Percentiles rank a stretch among this genome's conserved stretches.
Conservation (phyloP, 2,888 invertebrate species). For the Diaperis boleti region DNA sequence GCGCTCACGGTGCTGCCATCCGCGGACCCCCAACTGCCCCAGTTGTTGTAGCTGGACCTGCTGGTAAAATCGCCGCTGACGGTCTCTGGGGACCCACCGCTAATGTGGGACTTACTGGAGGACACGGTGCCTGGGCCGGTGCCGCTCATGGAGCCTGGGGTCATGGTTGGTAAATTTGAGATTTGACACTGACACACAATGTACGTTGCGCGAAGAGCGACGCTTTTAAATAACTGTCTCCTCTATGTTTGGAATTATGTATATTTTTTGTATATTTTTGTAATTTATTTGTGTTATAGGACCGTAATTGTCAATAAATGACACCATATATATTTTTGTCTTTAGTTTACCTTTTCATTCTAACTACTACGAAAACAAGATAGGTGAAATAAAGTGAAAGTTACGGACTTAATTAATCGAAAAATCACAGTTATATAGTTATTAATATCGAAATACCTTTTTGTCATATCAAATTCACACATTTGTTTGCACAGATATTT, state of each 20-base stretch:
- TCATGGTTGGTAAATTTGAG: neutral
- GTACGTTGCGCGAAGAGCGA: neutral
- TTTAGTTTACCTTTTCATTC: too few species aligned
- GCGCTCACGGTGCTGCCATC: constrained; percentile 56
- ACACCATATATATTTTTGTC: constrained; percentile 13
- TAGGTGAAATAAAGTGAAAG: too few species aligned
- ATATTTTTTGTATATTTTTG: constrained; percentile 33
- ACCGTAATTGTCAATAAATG: constrained; percentile 35
- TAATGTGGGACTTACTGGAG: constrained; percentile 35
- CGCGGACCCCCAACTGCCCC: constrained; percentile 57
- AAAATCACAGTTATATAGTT: too few species aligned
- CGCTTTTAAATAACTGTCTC: constrained; percentile 26
- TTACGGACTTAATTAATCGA: too few species aligned
- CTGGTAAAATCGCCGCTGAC: constrained; percentile 55
- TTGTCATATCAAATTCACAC: too few species aligned
- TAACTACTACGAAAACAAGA: too few species aligned
- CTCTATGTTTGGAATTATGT: constrained; percentile 10
- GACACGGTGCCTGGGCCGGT: constrained; percentile 25
- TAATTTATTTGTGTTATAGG: constrained; percentile 27
- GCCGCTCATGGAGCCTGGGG: constrained; percentile 27
- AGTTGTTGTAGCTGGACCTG: constrained; percentile 54
- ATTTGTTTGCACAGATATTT: too few species aligned
- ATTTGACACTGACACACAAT: too few species aligned
- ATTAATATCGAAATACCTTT: too few species aligned
- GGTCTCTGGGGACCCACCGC: constrained; percentile 55